Evolutionary conservation across 2,797 vertebrate species (phyloP).

Genomic region (Adelosebastes latens): DNA sequence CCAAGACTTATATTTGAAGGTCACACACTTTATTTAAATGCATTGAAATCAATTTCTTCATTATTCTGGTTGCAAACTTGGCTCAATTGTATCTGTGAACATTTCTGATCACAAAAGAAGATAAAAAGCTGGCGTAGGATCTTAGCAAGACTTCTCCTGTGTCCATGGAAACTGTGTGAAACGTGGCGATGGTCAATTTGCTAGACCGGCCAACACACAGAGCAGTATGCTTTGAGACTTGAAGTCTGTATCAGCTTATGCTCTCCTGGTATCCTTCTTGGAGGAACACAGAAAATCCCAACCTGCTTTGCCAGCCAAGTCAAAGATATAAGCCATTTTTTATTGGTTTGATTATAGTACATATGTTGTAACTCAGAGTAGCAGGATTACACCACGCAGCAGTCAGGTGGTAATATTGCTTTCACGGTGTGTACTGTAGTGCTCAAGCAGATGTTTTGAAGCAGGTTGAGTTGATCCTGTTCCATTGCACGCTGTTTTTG

Average conservation of each 20-base stretch:
- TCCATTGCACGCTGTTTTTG: constrained; percentile 9
- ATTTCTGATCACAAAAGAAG: constrained; percentile 18
- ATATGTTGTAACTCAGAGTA: background rate
- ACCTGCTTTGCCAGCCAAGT: constrained; percentile 1
- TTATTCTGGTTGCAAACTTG: constrained; percentile 1
- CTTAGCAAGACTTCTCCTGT: constrained; percentile 51
- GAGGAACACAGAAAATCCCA: background rate
- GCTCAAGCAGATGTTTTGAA: constrained; percentile 6
- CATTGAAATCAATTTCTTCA: background rate
- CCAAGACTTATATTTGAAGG: background rate
- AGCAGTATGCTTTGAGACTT: constrained; percentile 33
- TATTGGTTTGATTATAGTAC: constrained; percentile 7
- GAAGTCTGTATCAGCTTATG: constrained; percentile 29
- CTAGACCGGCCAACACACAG: constrained; percentile 18
- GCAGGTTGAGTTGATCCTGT: background rate
- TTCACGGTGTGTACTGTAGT: background rate
- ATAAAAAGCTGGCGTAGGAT: constrained; percentile 8
- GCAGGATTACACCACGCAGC: background rate
- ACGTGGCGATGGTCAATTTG: constrained; percentile 46
- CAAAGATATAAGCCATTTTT: background rate
- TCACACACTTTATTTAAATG: background rate
- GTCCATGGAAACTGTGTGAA: constrained; percentile 70
- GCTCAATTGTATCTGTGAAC: background rate
- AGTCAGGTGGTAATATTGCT: constrained; percentile 5
- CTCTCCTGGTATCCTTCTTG: constrained; percentile 27